These are phyloP conservation scores for Labeo rohita DNA, from an alignment of 2,113 vertebrate genomes.

Conservation along the genomic window DNA sequence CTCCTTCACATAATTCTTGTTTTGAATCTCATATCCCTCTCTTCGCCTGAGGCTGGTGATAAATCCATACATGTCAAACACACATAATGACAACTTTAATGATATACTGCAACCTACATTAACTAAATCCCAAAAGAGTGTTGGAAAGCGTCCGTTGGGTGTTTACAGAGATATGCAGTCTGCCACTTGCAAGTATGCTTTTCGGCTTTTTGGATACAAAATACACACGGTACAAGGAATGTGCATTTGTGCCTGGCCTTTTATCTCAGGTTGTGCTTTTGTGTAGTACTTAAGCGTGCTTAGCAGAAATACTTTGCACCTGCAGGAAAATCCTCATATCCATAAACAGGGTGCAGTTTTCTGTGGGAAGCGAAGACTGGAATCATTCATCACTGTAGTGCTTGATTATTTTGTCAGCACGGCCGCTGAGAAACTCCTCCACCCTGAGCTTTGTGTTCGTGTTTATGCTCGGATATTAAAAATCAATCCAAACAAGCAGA, in stretches of 20 bases:
- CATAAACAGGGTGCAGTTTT: constrained; percentile 68
- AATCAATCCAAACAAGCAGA: constrained; percentile 76
- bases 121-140: constrained; percentile 71
- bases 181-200: constrained; percentile 23
- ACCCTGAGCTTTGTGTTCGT: constrained; percentile 56
- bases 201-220: constrained; percentile 27
- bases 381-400: constrained; percentile 64
- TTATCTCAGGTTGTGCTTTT: neutral
- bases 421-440: constrained; percentile 49
- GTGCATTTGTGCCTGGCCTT: constrained; percentile 20
- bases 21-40: constrained; percentile 44
- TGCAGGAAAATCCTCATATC: constrained; percentile 72
- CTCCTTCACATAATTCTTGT: constrained; percentile 18
- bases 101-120: constrained; percentile 73
- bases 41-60: constrained; percentile 68
- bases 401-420: constrained; percentile 75
- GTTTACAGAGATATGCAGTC: constrained; percentile 34
- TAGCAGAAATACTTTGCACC: constrained; percentile 70
- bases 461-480: constrained; percentile 69
- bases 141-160: constrained; percentile 70
- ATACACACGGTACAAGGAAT: neutral
- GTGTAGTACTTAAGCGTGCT: constrained; percentile 21
- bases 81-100: constrained; percentile 76
- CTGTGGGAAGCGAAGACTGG: constrained; percentile 64
- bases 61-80: constrained; percentile 80